Evolutionary conservation across 1,140 invertebrate genomes (phyloP), one percentile per base, ranked within the genome.

Genomic region (Heliothis subflexa): DNA sequence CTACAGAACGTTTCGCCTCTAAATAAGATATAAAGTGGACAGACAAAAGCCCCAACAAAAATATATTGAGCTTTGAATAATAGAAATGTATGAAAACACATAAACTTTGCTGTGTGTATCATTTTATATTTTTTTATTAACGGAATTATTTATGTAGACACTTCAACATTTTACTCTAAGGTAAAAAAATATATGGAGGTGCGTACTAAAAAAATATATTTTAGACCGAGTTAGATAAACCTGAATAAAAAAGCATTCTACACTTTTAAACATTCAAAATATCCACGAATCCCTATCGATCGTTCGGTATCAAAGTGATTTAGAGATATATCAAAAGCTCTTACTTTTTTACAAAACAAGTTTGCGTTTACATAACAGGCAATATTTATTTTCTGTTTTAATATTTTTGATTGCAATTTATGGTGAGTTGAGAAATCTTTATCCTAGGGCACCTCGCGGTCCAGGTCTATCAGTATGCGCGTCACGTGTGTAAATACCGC

Each of bases 381-480:
- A 40, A 40, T 40, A 9, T 40, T 5, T 9, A 9, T 9, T 40
- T 40, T 40, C 9, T 40, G 33, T 40, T 40, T 40, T 5, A 40
- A 40, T 70, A 10, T 70, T 70, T 7, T 11, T 70, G 66, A 45
- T 50, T 50, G 40, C 5, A 49, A 49, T 40, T 40, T 40, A 49
- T 18, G 12, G 16, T 47, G 21, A 70, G 45, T 25, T 25, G 18
- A 7, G 45, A 68, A 45, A 64, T 18, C 62, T 16, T 59, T 59
- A 59, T 28, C 0, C 16, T 40, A 59, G 13, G 12, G 25, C 9
- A 18, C 59, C 57, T 64, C 73, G 73, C 64, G 50, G 55, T 52
- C 25, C 33, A 14, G 21, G 18, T 54, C 83, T 81, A 87, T 91
- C 82, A 88, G 85, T 88, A 91, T 89, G 87, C 89, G 77, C 77